A percentile compares a stretch with the other conserved stretches of the same genome.
These are phyloP conservation scores for Pseudonaja textilis DNA, from an alignment of 2,113 vertebrate species.

Conservation along the genomic window DNA sequence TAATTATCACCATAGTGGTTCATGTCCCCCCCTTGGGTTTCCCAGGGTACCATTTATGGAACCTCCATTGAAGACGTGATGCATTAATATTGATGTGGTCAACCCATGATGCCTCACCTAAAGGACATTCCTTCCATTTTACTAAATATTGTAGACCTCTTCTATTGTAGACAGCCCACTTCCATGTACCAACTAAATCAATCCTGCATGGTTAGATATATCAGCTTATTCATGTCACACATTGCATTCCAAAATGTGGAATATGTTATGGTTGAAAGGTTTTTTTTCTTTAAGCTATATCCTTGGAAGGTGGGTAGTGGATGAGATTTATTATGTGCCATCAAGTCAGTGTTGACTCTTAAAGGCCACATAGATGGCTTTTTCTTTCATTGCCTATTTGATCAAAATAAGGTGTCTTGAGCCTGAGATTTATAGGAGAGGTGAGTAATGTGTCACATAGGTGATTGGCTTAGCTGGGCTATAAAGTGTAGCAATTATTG, in stretches of 20 bases:
- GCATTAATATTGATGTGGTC: no score
- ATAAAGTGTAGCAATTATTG: neutral
- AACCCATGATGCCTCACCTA: no score
- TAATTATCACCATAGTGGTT: no score
- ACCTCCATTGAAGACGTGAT: no score
- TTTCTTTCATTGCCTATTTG: neutral
- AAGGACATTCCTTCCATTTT: no score
- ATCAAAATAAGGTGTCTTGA: neutral
- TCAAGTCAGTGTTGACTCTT: neutral
- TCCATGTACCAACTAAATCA: neutral
- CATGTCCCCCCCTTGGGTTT: no score
- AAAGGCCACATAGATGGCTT: neutral
- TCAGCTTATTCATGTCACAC: neutral
- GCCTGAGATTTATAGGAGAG: neutral
- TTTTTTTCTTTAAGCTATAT: neutral
- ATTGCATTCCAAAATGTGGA: neutral
- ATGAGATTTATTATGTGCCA: neutral
- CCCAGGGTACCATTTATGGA: no score
- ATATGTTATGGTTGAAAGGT: neutral
- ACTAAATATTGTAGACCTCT: no score
- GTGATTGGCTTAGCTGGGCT: neutral
- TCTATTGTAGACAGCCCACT: neutral
- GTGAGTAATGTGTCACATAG: neutral
- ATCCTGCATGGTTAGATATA: neutral
- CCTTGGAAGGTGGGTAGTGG: neutral